phyloP scores from a whole-genome alignment of 2,888 invertebrate genomes.

The Athripsodes cinereus region DNA sequence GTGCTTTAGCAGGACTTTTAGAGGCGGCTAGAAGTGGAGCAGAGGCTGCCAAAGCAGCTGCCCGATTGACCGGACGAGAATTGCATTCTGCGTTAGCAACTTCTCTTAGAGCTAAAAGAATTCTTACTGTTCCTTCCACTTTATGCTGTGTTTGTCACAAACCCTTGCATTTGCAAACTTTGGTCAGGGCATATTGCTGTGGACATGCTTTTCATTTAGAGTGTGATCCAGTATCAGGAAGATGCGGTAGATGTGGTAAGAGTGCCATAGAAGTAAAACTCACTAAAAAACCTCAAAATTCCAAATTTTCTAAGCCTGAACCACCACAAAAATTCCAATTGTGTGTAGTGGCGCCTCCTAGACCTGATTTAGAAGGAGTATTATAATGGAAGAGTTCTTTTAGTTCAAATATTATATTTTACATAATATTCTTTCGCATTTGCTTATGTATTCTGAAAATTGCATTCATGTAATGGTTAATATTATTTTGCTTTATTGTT shows the following conservation, averaged over 20 bases:
- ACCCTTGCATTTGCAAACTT: conserved; percentile 27
- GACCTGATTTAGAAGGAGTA: conserved; percentile 43
- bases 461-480: no score
- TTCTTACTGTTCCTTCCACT: conserved; percentile 19
- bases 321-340: conserved; percentile 30
- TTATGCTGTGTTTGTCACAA: conserved; percentile 21
- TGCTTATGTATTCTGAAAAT: no score
- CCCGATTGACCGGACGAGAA: conserved; percentile 28
- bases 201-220: conserved; percentile 39
- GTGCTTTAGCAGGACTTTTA: conserved; percentile 22
- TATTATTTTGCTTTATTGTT: no score
- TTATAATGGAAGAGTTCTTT: neutral
- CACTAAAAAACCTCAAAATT: conserved; percentile 28
- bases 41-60: conserved; percentile 24
- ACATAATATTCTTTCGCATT: no score
- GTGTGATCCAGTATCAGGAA: conserved; percentile 34
- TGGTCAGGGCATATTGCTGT: conserved; percentile 24
- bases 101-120: conserved; percentile 26
- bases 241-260: conserved; percentile 34
- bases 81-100: conserved; percentile 30
- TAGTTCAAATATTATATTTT: neutral
- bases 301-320: conserved; percentile 31
- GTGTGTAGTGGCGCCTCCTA: conserved; percentile 39
- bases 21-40: conserved; percentile 23
- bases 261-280: conserved; percentile 24